A percentile compares a stretch with the other conserved stretches of the same genome.
Conservation (phyloP, 2,888 invertebrate genomes). For the Omphaloscelis lunosa region DNA sequence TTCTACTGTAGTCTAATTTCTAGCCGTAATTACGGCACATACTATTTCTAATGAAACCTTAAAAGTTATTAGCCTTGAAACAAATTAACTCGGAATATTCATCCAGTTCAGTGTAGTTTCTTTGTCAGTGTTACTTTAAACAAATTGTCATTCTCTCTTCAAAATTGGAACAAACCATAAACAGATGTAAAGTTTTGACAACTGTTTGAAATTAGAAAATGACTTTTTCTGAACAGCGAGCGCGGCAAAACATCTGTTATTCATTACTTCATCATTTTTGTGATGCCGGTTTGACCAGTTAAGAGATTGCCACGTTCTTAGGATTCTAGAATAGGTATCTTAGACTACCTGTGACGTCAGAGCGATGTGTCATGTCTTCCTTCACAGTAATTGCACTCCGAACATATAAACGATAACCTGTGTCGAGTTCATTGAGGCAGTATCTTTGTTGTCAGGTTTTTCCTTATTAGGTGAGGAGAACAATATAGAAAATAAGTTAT, state of each 20-base stretch:
- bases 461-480: constrained; percentile 19
- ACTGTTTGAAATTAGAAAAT: constrained; percentile 26
- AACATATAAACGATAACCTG: constrained; percentile 19
- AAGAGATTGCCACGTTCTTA: background rate
- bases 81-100: background rate
- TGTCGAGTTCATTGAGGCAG: constrained; percentile 23
- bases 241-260: constrained; percentile 9
- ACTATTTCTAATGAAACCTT: background rate
- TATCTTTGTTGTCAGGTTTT: constrained; percentile 11
- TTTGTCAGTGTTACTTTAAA: background rate
- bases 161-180: background rate
- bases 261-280: background rate
- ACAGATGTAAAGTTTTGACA: background rate
- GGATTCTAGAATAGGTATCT: constrained; percentile 14
- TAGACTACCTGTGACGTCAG: constrained; percentile 27
- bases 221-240: background rate
- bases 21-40: too few relatives aligned
- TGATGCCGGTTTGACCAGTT: background rate
- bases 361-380: constrained; percentile 32
- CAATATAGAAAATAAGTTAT: background rate
- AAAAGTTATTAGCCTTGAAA: background rate
- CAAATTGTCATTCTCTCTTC: background rate
- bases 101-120: background rate
- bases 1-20: background rate
- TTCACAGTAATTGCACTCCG: constrained; percentile 12